phyloP scores from a whole-genome alignment of 2,888 invertebrate species.

The Dioctria linearis region DNA sequence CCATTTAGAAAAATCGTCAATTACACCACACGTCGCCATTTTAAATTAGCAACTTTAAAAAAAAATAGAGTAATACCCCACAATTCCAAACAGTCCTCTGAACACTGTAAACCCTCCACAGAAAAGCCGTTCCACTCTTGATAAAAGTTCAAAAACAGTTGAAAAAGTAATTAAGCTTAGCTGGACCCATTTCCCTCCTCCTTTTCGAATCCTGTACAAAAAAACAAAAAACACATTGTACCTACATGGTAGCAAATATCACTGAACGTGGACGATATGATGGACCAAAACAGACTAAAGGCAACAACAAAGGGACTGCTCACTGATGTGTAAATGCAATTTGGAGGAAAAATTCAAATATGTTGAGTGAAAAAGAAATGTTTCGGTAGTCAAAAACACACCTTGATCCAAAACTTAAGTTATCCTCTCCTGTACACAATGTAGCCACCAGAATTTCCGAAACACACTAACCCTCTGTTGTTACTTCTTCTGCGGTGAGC shows the following conservation, averaged over 20 bases:
- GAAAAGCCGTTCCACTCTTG: not conserved
- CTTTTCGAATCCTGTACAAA: not conserved
- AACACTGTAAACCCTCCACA: not conserved
- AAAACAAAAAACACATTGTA: not conserved
- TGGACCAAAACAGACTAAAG: not conserved
- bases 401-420: constrained; percentile 22
- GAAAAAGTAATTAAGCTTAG: not conserved
- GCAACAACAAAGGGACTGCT: not conserved
- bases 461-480: not conserved
- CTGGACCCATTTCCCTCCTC: not conserved
- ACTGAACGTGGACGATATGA: not conserved
- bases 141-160: constrained; percentile 1
- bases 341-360: not conserved
- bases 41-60: too few species aligned
- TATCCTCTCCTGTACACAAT: constrained; percentile 15
- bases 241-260: not conserved
- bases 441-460: not conserved
- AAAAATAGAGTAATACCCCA: too few species aligned
- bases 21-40: too few species aligned
- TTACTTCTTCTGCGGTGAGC: not conserved
- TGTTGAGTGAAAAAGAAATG: not conserved
- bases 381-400: not conserved
- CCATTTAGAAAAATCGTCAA: too few species aligned
- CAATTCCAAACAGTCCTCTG: not conserved
- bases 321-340: not conserved